Percentiles rank a stretch among this genome's conserved stretches.
Conservation (phyloP, 1,140 invertebrate species). For the Drosophila mauritiana region DNA sequence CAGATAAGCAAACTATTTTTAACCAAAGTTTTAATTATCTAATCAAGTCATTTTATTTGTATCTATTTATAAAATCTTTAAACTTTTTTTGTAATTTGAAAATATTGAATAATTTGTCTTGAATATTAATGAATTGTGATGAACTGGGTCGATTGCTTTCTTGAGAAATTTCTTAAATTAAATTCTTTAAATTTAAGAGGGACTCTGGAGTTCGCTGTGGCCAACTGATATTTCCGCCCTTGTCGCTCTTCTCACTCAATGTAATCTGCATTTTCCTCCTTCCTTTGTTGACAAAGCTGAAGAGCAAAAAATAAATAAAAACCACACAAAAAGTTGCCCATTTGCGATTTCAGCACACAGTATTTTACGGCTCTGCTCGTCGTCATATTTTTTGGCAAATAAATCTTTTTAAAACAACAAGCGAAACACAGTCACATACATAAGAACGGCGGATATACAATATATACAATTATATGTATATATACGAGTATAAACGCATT, state of each 20-base stretch:
- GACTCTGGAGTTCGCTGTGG: slow-evolving; percentile 5
- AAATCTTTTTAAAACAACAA: slow-evolving; percentile 50
- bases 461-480: slow-evolving; percentile 10
- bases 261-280: slow-evolving; percentile 27
- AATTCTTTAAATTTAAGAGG: not conserved
- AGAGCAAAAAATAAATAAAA: slow-evolving; percentile 8
- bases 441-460: slow-evolving; percentile 9
- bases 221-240: not conserved
- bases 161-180: not conserved
- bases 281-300: slow-evolving; percentile 38
- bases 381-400: slow-evolving; percentile 60
- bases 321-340: slow-evolving; percentile 36
- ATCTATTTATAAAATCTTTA: slow-evolving; percentile 4
- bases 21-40: not conserved
- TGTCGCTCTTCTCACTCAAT: slow-evolving; percentile 2
- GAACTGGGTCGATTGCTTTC: not conserved
- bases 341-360: slow-evolving; percentile 30
- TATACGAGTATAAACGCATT: slow-evolving; percentile 20
- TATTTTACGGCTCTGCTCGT: slow-evolving; percentile 38
- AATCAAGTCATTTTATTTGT: too few species aligned
- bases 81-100: not conserved
- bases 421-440: slow-evolving; percentile 10
- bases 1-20: not conserved
- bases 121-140: too few species aligned
- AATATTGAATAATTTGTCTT: too few species aligned